Evolutionary conservation across 37 sponge, comb jelly and placozoan genomes (phyloP).

Genomic region (Lycopodina hypogea): DNA sequence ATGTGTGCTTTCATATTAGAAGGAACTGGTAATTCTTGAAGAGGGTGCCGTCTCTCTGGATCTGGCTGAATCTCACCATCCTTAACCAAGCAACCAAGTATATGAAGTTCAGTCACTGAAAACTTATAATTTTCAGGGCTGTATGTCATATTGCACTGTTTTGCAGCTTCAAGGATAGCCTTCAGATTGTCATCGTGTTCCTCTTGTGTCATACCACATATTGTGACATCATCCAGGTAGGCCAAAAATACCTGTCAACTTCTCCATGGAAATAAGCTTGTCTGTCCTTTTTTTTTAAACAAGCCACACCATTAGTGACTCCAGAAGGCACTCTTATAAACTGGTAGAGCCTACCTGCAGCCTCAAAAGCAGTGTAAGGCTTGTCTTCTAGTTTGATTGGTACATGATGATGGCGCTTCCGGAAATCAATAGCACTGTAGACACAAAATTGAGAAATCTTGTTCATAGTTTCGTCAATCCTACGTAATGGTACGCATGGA

Average conservation of each 20-base stretch:
- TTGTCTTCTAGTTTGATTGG: neutral
- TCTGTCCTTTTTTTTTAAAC: neutral
- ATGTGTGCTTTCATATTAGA: neutral
- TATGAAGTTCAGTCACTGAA: neutral
- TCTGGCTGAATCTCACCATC: neutral
- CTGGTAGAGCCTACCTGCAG: no score
- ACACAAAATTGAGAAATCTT: slow-evolving; percentile 1
- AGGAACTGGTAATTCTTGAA: neutral
- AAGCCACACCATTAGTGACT: neutral
- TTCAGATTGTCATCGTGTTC: slow-evolving; percentile 3
- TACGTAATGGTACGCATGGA: no score
- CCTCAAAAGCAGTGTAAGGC: slow-evolving; percentile 4
- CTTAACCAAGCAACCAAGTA: neutral
- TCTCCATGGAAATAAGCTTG: neutral
- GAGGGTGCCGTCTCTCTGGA: neutral
- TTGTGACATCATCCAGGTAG: neutral
- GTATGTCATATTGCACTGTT: neutral
- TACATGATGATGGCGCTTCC: neutral
- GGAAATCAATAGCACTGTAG: slow-evolving; percentile 14
- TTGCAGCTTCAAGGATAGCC: neutral
- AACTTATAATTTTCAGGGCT: slow-evolving; percentile 2
- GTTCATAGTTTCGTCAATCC: no score
- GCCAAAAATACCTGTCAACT: neutral
- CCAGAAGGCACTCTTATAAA: no score
- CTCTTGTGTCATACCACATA: neutral